Conservation (phyloP, 2,113 vertebrate species). For the Colius striatus region DNA sequence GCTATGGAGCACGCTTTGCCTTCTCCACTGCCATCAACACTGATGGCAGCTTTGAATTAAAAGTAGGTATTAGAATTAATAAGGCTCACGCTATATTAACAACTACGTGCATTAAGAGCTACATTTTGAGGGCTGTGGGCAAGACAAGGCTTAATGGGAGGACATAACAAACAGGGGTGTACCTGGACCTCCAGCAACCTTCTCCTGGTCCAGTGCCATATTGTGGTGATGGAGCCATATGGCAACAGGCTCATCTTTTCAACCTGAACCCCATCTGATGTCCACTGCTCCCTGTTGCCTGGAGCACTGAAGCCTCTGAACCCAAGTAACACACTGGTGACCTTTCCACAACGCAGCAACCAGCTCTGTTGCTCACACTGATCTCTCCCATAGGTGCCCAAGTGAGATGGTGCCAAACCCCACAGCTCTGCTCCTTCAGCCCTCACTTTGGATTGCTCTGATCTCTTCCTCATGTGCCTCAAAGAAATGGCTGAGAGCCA, state of each 20-base stretch:
- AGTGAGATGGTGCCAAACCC: background rate
- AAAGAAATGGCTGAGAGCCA: background rate
- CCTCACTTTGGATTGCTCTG: background rate
- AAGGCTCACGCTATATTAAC: background rate
- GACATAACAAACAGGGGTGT: background rate
- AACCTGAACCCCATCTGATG: background rate
- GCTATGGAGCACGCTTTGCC: background rate
- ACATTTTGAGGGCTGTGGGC: background rate
- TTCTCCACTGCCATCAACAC: background rate
- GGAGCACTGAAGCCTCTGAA: background rate
- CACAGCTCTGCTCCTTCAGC: background rate
- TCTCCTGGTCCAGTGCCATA: background rate
- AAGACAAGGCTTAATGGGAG: background rate
- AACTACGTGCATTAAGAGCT: background rate
- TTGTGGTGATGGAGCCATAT: background rate
- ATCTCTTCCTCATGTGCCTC: rapidly evolving
- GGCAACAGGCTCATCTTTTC: background rate
- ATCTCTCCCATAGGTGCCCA: background rate
- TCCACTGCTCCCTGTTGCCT: background rate
- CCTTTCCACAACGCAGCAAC: background rate
- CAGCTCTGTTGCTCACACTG: background rate
- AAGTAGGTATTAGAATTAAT: background rate
- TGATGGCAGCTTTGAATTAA: background rate
- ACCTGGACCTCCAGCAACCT: background rate
- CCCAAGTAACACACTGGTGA: rapidly evolving